Evolutionary conservation across 2,888 invertebrate genomes (phyloP), one percentile per base, ranked within the genome.

Genomic region (Folsomia candida): DNA sequence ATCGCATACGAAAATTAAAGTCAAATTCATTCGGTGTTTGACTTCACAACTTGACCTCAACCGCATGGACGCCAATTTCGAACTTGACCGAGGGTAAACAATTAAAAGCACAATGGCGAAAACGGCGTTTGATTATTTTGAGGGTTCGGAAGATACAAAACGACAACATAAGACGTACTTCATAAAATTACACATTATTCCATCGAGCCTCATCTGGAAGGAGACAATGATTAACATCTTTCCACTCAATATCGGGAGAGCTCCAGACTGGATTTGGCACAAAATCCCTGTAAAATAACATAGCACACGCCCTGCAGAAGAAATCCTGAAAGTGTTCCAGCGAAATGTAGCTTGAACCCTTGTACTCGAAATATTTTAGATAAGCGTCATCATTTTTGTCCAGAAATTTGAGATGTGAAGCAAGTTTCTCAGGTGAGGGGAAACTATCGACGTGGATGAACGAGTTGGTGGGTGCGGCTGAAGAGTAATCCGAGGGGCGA

Each of bases 391-490:
- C 72, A 29, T 78, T 71, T 20, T 51, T 25, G 66, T 70, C 65
- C 59, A 77, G 51, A 28, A 60, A 70, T 37, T 61, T 54, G 24
- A 79, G 22, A 58, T 76, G 75, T 6, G 72, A 67, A 1, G 73
- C 77, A 37, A 79, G 58, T 2, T 68, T 62, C 18, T 60, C 2
- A 11, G 79, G 78, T 0, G 72, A 70, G 1, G 65, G 69, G 47
- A 79, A 79, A 63, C 77, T 77, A 9, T 75, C 76, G 1, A 75
- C 71, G 64, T 79, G 78, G 24, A 79, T 76, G 68, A 71, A 78
- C 3, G 76, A 75, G 25, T 75, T 66, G 2, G 77, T 77, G 9
- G 79, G 79, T 62, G 79, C 77, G 51, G 77, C 61, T 3, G 69
- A 60, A 28, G 69, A 67, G 47, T 76, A 75, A 60, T 79, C 76